Percentiles rank a stretch among this genome's conserved stretches.
Conservation (phyloP, 2,113 vertebrate genomes). For the Lampris incognitus region DNA sequence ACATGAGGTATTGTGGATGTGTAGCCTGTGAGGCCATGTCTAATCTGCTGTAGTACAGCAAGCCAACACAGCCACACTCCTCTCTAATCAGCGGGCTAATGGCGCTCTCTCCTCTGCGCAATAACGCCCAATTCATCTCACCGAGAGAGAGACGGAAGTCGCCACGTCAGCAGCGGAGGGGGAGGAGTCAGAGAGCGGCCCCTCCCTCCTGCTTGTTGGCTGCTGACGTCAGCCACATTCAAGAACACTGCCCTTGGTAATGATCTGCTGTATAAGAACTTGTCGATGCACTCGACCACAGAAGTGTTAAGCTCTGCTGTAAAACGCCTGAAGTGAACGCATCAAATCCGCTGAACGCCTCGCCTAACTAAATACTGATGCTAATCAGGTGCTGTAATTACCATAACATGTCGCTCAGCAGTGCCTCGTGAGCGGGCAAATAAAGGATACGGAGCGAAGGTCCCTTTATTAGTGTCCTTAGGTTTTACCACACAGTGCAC, state of each 20-base stretch:
- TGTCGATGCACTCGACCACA: not conserved
- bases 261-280: constrained; percentile 12
- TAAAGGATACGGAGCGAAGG: not conserved
- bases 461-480: too few species aligned
- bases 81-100: constrained; percentile 35
- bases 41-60: constrained; percentile 27
- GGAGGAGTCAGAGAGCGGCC: constrained; percentile 24
- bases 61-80: constrained; percentile 39
- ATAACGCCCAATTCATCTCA: not conserved
- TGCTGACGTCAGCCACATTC: constrained; percentile 13
- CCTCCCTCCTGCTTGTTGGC: constrained; percentile 15
- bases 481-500: too few species aligned
- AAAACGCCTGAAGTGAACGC: not conserved
- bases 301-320: not conserved
- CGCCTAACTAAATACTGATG: too few species aligned
- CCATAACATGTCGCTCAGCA: not conserved
- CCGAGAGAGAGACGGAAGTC: too few species aligned
- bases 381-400: too few species aligned
- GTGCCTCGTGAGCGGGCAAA: not conserved
- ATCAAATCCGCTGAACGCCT: too few species aligned
- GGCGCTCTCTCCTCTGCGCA: constrained; percentile 15
- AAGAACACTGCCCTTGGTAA: constrained; percentile 16
- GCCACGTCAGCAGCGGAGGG: not conserved
- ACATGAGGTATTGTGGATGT: constrained; percentile 15
- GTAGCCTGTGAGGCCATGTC: constrained; percentile 23